Conservation (phyloP, 1,140 invertebrate genomes). For the Monomorium pharaonis region DNA sequence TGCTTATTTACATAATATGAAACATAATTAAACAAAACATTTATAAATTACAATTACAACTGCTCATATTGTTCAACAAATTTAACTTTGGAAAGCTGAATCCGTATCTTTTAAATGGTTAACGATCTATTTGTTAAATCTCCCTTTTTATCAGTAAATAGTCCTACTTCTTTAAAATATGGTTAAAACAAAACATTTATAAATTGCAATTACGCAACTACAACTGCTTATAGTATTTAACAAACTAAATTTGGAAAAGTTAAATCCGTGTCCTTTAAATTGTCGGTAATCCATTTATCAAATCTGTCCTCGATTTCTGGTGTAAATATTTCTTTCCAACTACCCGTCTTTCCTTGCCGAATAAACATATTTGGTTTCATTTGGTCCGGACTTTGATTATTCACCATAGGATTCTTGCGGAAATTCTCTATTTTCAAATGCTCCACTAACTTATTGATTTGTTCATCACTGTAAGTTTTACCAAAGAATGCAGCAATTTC, state of each 20-base stretch:
- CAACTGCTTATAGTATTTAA: background rate
- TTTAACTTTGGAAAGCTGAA: no score
- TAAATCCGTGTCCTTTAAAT: conserved; percentile 85
- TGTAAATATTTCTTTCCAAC: conserved; percentile 87
- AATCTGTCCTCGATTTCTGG: conserved; percentile 84
- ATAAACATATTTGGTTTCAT: conserved; percentile 81
- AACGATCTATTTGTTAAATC: no score
- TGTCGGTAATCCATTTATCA: conserved; percentile 86
- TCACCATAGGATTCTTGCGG: conserved; percentile 89
- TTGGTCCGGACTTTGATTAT: background rate
- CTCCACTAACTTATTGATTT: conserved; percentile 86
- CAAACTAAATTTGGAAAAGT: conserved; percentile 74
- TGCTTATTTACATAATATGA: no score
- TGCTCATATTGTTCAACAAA: no score
- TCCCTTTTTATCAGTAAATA: no score
- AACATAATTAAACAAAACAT: no score
- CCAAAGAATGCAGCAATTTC: conserved; percentile 87
- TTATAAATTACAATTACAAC: no score
- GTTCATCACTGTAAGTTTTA: conserved; percentile 84
- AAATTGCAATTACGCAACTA: no score
- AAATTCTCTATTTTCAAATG: conserved; percentile 91
- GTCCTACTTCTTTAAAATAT: no score
- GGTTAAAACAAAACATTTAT: no score
- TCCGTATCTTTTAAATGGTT: no score
- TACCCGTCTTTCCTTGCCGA: conserved; percentile 86